A percentile compares a stretch with the other conserved stretches of the same genome.
Conservation (phyloP, 2,797 vertebrate species). For the Nyctibius grandis region DNA sequence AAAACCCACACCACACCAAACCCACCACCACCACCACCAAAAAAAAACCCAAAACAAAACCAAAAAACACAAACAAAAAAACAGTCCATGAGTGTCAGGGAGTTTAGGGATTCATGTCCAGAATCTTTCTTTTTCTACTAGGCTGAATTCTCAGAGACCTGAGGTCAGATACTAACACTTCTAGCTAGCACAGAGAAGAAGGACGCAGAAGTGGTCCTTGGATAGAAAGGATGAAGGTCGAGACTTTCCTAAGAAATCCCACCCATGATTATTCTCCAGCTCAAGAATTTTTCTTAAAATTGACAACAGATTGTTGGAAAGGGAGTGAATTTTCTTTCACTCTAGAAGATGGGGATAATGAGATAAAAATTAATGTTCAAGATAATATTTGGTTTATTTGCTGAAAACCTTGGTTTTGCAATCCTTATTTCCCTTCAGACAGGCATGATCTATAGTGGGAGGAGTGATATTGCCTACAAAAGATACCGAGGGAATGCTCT, state of each 20-base stretch:
- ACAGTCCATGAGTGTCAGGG: not conserved
- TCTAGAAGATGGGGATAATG: not conserved
- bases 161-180: not conserved
- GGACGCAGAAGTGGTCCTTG: not conserved
- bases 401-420: not conserved
- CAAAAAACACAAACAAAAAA: not conserved
- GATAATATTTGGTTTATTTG: not conserved
- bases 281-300: not conserved
- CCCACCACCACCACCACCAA: too few relatives aligned
- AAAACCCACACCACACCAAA: not conserved
- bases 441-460: not conserved
- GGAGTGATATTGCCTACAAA: not conserved
- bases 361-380: not conserved
- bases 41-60: not conserved
- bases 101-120: fast-evolving
- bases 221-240: not conserved
- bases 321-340: not conserved
- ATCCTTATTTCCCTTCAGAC: not conserved
- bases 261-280: not conserved
- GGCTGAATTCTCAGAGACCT: not conserved
- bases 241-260: not conserved
- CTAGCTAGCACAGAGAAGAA: not conserved
- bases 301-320: not conserved
- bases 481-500: not conserved
- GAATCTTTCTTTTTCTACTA: not conserved